Base-by-base conservation (phyloP, 2,888 invertebrate species). In the Acrobasis repandana region DNA sequence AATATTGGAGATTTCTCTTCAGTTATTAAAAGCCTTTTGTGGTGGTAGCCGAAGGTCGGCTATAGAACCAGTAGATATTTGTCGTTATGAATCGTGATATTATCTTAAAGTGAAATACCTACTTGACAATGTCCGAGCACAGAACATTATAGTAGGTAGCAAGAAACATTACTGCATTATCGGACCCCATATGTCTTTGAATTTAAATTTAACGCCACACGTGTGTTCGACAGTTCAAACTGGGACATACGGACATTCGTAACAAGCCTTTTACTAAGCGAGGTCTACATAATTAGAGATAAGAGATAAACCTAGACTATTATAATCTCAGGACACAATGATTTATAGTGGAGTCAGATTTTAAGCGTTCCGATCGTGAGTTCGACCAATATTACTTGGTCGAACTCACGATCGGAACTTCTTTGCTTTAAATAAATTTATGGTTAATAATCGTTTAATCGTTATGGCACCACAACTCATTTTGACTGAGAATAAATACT, bases 201-300 rank as follows among this genome's bases (percentile, higher is more conserved):
- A 50, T 50, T 28, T 33, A 28, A 52, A 36, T 16, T 15, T 16
- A 52, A 50, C 50, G 16, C 11, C 34, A 34, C 51, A 52, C 52
- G 52, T 52, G 52, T 36, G 61, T 56, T 46, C 63, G 38, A 54
- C 54, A 54, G 20, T 38, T 20, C 6, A 54, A 54, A 15, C 38
- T 18, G 38, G 54, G 54, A 36, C 54, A 54, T 43, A 14, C 38
- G 54, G 54, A 54, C 54, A 15, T 54, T 9, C 16, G 14, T 54
- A 38, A 54, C 54, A 14, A 38, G 54, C 54, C 38, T 52, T 51
- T 38, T 54, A 43, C 54, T 54, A 36, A 9, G 16, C 52, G 52
- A 34, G 51, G 36, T 16, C 52, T 36, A 54, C 18, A 18, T 18
- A 54, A 18, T 38, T 34, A 10, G 16, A 43, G 43, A 43, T 43